A percentile compares a stretch with the other conserved stretches of the same genome.
These are phyloP conservation scores for Enteromius thamalakanensis DNA, from an alignment of 2,797 vertebrate genomes.

Conservation along the genomic window DNA sequence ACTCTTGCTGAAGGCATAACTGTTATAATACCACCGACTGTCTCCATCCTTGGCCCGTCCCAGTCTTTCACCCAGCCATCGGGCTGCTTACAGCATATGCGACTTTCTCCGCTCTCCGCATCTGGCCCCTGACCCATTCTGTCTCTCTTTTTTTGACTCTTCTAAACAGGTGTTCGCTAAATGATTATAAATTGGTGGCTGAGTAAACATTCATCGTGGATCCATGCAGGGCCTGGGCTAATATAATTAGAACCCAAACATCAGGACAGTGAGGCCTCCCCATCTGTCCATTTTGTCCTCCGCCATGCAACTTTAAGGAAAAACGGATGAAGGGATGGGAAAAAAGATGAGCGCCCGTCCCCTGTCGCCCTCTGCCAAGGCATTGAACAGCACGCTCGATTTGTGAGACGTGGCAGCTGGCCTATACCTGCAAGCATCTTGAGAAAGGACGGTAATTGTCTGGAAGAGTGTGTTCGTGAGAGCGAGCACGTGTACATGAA, in stretches of 20 bases:
- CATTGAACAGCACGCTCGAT: constrained; percentile 60
- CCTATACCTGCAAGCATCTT: constrained; percentile 80
- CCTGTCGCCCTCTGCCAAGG: constrained; percentile 57
- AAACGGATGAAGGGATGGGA: constrained; percentile 42
- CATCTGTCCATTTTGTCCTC: constrained; percentile 83
- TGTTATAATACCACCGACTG: background rate
- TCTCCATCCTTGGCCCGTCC: constrained; percentile 7
- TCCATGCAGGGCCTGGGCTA: constrained; percentile 81
- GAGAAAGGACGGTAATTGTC: constrained; percentile 68
- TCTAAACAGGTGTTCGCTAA: constrained; percentile 93
- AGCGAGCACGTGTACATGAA: constrained; percentile 31
- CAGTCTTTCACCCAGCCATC: background rate
- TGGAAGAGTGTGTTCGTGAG: constrained; percentile 52
- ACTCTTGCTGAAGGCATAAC: background rate
- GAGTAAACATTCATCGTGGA: constrained; percentile 88
- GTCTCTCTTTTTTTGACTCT: constrained; percentile 57
- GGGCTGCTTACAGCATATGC: constrained; percentile 37
- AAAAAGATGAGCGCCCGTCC: constrained; percentile 50
- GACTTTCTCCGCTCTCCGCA: constrained; percentile 73
- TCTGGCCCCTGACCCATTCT: constrained; percentile 86
- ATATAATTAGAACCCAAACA: constrained; percentile 94
- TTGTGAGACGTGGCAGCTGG: constrained; percentile 78
- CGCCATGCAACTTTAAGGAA: constrained; percentile 56
- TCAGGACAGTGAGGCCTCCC: constrained; percentile 88
- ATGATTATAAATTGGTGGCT: constrained; percentile 94